Evolutionary conservation across 2,113 vertebrate species (phyloP).

Genomic region (Mungos mungo): DNA sequence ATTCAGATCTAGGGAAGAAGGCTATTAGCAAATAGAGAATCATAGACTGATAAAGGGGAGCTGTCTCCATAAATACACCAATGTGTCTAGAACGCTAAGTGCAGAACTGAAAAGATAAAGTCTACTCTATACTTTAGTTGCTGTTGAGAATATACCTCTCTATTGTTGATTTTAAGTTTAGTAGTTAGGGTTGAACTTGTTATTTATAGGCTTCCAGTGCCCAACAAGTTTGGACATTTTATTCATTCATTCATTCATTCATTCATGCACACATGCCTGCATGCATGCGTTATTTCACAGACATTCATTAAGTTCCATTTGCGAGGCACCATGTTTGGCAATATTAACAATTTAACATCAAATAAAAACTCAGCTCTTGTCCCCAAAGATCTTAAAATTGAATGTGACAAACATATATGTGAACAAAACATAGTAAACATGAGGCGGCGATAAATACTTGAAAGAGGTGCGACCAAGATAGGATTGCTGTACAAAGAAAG

Average conservation of each 20-base stretch:
- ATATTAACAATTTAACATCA: not conserved
- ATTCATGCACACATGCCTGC: not conserved
- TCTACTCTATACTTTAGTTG: not conserved
- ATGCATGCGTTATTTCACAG: not conserved
- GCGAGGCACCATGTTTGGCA: not conserved
- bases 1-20: not conserved
- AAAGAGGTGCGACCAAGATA: not conserved
- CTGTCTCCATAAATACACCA: not conserved
- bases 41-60: not conserved
- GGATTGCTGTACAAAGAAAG: not conserved
- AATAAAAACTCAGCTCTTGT: not conserved
- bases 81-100: not conserved
- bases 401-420: not conserved
- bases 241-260: not conserved
- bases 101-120: not conserved
- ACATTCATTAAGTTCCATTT: not conserved
- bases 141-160: not conserved
- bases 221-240: not conserved
- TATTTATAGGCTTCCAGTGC: not conserved
- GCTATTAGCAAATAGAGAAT: not conserved
- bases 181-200: not conserved
- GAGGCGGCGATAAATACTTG: not conserved
- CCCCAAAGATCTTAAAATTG: conserved; percentile 31
- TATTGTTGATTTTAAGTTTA: not conserved
- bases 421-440: not conserved